phyloP scores from a whole-genome alignment of 2,888 invertebrate genomes.

The Himalopsyche tibetana region DNA sequence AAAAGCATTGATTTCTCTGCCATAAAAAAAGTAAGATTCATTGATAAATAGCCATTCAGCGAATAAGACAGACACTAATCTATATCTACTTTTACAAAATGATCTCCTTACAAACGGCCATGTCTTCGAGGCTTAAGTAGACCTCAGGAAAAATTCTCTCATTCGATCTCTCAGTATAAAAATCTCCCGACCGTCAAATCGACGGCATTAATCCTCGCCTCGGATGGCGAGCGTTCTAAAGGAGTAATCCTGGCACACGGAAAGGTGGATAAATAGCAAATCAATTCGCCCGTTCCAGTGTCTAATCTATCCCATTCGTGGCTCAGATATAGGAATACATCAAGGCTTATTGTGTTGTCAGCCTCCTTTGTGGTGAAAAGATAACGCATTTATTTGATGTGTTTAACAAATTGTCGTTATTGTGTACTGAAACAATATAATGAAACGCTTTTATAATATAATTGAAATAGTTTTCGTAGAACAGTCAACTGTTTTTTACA shows the following conservation, averaged over 20 bases:
- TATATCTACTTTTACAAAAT: not conserved
- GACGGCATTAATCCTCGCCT: not conserved
- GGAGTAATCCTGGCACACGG: not conserved
- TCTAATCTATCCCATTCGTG: not conserved
- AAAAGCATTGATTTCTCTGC: not conserved
- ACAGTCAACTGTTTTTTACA: too few relatives aligned
- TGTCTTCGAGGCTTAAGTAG: not conserved
- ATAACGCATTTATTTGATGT: not conserved
- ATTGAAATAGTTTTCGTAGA: too few relatives aligned
- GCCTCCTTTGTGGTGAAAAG: slow-evolving; percentile 1
- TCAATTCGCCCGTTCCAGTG: not conserved
- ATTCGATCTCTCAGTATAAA: not conserved
- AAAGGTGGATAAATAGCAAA: slow-evolving; percentile 29
- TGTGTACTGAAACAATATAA: too few relatives aligned
- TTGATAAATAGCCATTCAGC: not conserved
- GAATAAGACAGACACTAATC: slow-evolving; percentile 9
- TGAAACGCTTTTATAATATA: too few relatives aligned
- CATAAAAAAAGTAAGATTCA: not conserved
- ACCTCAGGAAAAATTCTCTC: not conserved
- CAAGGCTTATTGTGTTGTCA: not conserved
- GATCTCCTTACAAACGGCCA: slow-evolving; percentile 15
- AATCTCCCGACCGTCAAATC: slow-evolving; percentile 12
- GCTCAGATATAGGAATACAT: not conserved
- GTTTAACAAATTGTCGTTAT: not conserved
- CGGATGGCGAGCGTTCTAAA: not conserved